Evolutionary conservation across 1,140 invertebrate genomes (phyloP).

Genomic region (Drosophila kepulauana): DNA sequence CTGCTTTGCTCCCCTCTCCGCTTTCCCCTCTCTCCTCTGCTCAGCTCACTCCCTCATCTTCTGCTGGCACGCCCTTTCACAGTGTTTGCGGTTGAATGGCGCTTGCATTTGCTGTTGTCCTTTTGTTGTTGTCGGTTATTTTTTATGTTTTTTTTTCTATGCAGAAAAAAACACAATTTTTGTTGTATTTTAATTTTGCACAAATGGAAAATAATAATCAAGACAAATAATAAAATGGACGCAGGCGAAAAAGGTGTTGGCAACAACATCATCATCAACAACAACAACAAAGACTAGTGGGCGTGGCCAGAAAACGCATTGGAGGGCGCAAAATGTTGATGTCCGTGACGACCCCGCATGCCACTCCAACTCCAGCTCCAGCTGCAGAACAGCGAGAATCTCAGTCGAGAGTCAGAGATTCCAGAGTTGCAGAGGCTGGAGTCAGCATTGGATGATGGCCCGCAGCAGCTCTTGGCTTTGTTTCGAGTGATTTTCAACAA

Average conservation of each 20-base stretch:
- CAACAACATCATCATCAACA: constrained; percentile 30
- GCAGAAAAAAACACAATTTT: constrained; percentile 52
- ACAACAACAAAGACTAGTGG: constrained; percentile 18
- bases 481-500: constrained; percentile 81
- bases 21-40: neutral
- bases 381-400: neutral
- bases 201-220: constrained; percentile 85
- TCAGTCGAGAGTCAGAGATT: constrained; percentile 3
- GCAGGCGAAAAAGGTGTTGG: constrained; percentile 81
- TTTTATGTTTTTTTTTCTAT: constrained; percentile 35
- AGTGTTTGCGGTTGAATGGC: constrained; percentile 72
- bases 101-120: constrained; percentile 57
- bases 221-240: constrained; percentile 84
- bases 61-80: neutral
- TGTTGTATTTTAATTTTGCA: constrained; percentile 82
- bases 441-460: constrained; percentile 35
- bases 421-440: neutral
- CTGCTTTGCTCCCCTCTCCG: neutral
- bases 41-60: neutral
- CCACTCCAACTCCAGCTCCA: neutral
- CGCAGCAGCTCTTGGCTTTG: constrained; percentile 75
- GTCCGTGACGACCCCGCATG: constrained; percentile 52
- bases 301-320: constrained; percentile 40
- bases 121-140: constrained; percentile 29
- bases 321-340: constrained; percentile 9